A percentile compares a stretch with the other conserved stretches of the same genome.
Conservation (phyloP, 37 sponge, comb jelly and placozoan species). For the Haliclona indistincta region DNA sequence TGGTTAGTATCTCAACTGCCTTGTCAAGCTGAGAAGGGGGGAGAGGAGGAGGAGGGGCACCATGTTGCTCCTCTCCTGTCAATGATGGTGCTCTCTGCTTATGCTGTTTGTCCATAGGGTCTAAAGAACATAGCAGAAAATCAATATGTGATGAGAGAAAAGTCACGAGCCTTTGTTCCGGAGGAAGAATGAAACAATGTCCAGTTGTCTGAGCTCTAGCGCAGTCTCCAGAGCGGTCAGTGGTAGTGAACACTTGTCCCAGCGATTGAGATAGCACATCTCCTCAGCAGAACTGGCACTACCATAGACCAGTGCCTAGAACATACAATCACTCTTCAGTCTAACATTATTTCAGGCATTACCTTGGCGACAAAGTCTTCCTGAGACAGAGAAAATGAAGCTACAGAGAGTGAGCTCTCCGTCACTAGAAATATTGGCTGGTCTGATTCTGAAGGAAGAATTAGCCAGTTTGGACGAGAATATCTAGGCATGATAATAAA, state of each 20-base stretch:
- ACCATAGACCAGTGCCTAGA: conserved; percentile 76
- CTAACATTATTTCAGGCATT: not conserved
- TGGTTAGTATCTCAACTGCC: conserved; percentile 29
- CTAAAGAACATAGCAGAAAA: too few relatives aligned
- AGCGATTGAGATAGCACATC: conserved; percentile 84
- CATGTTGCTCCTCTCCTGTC: too few relatives aligned
- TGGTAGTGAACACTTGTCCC: conserved; percentile 88
- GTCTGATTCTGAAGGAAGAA: conserved; percentile 10
- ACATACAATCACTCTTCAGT: not conserved
- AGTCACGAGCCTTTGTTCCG: conserved; percentile 25
- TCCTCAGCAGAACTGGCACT: conserved; percentile 80
- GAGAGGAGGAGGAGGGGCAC: conserved; percentile 59
- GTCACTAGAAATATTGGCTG: conserved; percentile 38
- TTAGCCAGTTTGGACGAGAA: conserved; percentile 39
- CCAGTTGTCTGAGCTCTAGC: conserved; percentile 84
- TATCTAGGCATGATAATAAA: conserved; percentile 11
- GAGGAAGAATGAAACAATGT: conserved; percentile 88
- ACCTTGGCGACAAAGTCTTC: conserved; percentile 70
- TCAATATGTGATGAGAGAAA: too few relatives aligned
- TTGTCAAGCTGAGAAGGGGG: conserved; percentile 56
- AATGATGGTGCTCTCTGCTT: too few relatives aligned
- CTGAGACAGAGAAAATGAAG: conserved; percentile 39
- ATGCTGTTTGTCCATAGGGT: too few relatives aligned
- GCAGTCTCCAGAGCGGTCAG: conserved; percentile 83
- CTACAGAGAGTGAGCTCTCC: conserved; percentile 20